These are phyloP conservation scores for Blastobasis adustella DNA, from an alignment of 2,888 invertebrate species.

Conservation along the genomic window DNA sequence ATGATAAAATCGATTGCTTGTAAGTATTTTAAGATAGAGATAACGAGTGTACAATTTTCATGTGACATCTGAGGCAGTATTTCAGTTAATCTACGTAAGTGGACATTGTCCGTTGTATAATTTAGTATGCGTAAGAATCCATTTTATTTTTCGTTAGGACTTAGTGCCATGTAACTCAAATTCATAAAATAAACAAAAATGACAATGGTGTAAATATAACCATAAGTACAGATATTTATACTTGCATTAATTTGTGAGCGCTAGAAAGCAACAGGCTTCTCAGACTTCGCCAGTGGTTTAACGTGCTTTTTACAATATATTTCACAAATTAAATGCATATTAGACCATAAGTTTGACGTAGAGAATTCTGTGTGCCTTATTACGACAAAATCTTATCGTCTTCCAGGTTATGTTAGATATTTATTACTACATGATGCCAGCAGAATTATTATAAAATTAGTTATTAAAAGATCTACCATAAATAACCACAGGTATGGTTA, in stretches of 20 bases:
- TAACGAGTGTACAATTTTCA: slow-evolving; percentile 27
- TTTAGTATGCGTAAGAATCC: slow-evolving; percentile 28
- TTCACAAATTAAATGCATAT: too few relatives aligned
- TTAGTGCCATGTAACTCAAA: slow-evolving; percentile 40
- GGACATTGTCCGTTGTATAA: slow-evolving; percentile 30
- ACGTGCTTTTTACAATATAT: too few relatives aligned
- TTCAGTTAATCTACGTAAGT: slow-evolving; percentile 41
- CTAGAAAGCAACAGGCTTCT: too few relatives aligned
- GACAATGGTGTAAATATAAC: neutral
- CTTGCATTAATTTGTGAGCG: too few relatives aligned
- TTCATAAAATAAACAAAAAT: neutral
- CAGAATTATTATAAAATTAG: too few relatives aligned
- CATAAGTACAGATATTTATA: neutral
- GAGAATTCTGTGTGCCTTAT: slow-evolving; percentile 60
- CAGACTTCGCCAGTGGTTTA: too few relatives aligned
- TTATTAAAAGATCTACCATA: too few relatives aligned
- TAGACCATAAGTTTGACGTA: neutral
- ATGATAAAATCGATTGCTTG: too few relatives aligned
- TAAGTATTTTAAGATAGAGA: neutral
- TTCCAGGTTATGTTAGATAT: slow-evolving; percentile 32
- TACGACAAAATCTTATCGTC: slow-evolving; percentile 67
- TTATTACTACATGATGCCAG: too few relatives aligned
- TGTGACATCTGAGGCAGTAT: slow-evolving; percentile 73
- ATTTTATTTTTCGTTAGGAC: slow-evolving; percentile 21
- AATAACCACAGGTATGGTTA: too few relatives aligned